Evolutionary conservation across 2,888 invertebrate species (phyloP).

Genomic region (Eupithecia pulchellata): DNA sequence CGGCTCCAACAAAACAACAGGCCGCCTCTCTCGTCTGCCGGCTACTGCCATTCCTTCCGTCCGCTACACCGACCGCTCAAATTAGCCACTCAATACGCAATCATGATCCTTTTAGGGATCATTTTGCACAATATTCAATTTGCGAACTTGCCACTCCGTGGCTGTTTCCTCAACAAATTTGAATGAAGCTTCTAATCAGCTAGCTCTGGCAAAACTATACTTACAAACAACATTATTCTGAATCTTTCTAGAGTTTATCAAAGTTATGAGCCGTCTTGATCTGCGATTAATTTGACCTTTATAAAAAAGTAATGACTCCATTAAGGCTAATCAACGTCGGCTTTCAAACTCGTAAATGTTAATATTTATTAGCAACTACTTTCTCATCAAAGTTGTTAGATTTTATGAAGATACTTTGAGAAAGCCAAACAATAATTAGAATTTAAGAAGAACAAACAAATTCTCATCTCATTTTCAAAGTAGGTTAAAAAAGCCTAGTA

Average conservation of each 20-base stretch:
- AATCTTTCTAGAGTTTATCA: background rate
- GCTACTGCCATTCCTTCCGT: constrained; percentile 50
- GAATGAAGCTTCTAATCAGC: constrained; percentile 49
- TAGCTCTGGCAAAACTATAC: background rate
- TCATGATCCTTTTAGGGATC: constrained; percentile 53
- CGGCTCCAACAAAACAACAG: constrained; percentile 59
- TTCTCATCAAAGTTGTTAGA: constrained; percentile 5
- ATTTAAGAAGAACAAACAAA: constrained; percentile 13
- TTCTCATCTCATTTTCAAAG: no score
- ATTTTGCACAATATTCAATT: constrained; percentile 65
- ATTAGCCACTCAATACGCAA: constrained; percentile 60
- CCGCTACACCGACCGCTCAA: constrained; percentile 48
- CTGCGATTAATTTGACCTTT: constrained; percentile 7
- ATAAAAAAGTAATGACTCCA: constrained; percentile 8
- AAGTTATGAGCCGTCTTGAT: background rate
- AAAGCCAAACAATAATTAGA: constrained; percentile 7
- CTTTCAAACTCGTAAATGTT: constrained; percentile 16
- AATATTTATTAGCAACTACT: constrained; percentile 7
- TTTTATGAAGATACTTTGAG: background rate
- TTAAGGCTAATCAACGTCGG: constrained; percentile 3
- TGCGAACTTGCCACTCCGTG: constrained; percentile 38
- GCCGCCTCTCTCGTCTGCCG: constrained; percentile 52
- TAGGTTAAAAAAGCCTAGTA: constrained; percentile 15
- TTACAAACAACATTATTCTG: background rate
- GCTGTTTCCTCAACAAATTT: constrained; percentile 56